Percentiles rank a stretch among this genome's conserved stretches.
Evolutionary conservation across 2,113 vertebrate genomes (phyloP).

Genomic region (Agapornis roseicollis): DNA sequence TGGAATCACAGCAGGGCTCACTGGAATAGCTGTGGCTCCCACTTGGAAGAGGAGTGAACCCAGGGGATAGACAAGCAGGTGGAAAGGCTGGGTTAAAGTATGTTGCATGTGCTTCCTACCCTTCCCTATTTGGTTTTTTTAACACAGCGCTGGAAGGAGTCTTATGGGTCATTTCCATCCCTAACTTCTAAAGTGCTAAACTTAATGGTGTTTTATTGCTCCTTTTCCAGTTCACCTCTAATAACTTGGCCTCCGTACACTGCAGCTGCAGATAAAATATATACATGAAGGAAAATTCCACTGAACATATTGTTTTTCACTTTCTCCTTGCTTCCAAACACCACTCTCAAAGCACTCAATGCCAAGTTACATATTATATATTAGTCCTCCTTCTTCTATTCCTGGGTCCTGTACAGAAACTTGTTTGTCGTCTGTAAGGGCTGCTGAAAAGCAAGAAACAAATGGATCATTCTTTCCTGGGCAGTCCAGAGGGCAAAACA

Average conservation of each 20-base stretch:
- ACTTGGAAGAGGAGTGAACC: neutral
- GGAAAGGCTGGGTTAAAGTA: neutral
- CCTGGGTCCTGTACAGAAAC: neutral
- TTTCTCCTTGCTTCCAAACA: neutral
- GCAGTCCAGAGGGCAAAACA: neutral
- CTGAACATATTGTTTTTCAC: neutral
- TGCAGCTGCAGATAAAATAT: conserved; percentile 13
- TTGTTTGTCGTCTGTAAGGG: neutral
- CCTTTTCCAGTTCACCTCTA: conserved; percentile 46
- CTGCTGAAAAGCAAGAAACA: neutral
- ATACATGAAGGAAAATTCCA: neutral
- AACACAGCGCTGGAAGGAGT: neutral
- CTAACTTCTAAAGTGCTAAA: neutral
- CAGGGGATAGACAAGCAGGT: neutral
- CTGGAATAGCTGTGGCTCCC: accelerated
- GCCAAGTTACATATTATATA: neutral
- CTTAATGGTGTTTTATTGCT: conserved; percentile 50
- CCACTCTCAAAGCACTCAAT: neutral
- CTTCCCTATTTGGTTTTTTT: neutral
- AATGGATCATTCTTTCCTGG: neutral
- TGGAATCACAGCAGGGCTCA: accelerated
- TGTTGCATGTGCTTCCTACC: neutral
- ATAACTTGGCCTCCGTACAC: neutral
- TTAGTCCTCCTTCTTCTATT: neutral
- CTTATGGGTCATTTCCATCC: neutral